Base-by-base conservation (phyloP, 2,888 invertebrate species). In the Cabera pusaria region DNA sequence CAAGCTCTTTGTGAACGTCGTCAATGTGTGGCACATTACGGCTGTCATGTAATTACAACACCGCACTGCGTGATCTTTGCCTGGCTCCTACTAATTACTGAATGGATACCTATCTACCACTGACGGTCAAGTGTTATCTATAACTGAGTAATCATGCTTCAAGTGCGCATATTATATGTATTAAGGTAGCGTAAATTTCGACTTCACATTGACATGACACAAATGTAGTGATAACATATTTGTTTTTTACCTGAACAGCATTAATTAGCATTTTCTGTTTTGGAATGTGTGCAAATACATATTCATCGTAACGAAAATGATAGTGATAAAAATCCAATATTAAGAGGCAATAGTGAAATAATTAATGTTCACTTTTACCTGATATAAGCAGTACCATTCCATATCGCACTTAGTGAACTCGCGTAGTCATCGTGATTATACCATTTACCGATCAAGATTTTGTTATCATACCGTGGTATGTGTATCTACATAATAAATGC, bases 1-100 rank as follows among this genome's bases (percentile, higher is more conserved):
- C 14, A 2, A 3, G 14, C 4, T 23, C 20, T 6, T 34, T 11
- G 23, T 31, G 25, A 31, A 31, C 17, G 28, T 27, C 27, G 24
- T 6, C 6, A 22, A 14, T 29, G 21, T 21, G 14, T 22, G 6
- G 16, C 6, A 2, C 37, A 9, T 19, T 39, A 40, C 33, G 27
- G 27, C 26, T 27, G 22, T 23, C 64, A 65, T 58, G 64, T 59
- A 56, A 58, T 68, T 70, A 60, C 56, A 58, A 63, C 58, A 65
- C 53, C 41, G 44, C 36, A 25, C 49, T 39, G 64, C 69, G 64
- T 72, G 69, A 66, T 69, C 59, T 55, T 50, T 44, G 51, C 40
- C 26, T 47, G 36, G 32, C 20, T 43, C 56, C 52, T 42, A 52
- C 46, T 60, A 56, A 52, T 58, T 52, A 56, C n/a, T n/a, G n/a